Conservation (phyloP, 2,888 invertebrate species). For the Hofmannophila pseudospretella region DNA sequence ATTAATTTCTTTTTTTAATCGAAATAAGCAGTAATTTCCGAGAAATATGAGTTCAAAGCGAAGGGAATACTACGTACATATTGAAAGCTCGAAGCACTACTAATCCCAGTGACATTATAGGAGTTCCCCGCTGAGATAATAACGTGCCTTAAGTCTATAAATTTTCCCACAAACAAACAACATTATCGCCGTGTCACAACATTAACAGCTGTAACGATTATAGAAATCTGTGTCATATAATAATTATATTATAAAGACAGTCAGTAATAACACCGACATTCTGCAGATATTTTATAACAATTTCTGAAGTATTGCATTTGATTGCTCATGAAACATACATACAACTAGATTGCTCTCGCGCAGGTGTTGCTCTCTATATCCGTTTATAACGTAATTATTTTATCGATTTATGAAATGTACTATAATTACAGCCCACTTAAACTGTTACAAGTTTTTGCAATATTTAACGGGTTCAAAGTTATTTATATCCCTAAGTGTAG, state of each 20-base stretch:
- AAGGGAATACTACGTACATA: too few relatives aligned
- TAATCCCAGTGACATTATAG: too few relatives aligned
- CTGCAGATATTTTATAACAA: slow-evolving; percentile 31
- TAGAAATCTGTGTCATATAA: slow-evolving; percentile 8
- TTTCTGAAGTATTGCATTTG: slow-evolving; percentile 38
- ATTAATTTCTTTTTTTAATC: too few relatives aligned
- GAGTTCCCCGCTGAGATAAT: too few relatives aligned
- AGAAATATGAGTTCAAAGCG: too few relatives aligned
- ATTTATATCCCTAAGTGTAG: too few relatives aligned
- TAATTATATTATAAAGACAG: slow-evolving; percentile 2
- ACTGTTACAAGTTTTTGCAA: too few relatives aligned
- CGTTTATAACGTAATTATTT: slow-evolving; percentile 24
- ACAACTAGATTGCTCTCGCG: slow-evolving; percentile 28
- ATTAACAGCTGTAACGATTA: slow-evolving; percentile 2
- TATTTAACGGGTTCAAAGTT: too few relatives aligned
- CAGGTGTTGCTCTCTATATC: slow-evolving; percentile 38
- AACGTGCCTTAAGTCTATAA: too few relatives aligned
- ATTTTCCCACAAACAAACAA: slow-evolving; percentile 1
- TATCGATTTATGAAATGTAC: not conserved
- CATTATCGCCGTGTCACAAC: slow-evolving; percentile 5
- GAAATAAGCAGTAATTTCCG: too few relatives aligned
- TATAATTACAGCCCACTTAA: too few relatives aligned
- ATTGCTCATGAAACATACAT: slow-evolving; percentile 56
- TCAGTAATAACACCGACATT: slow-evolving; percentile 20
- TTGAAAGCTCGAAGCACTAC: too few relatives aligned